phyloP scores from a whole-genome alignment of 2,888 invertebrate genomes.

The Acrobasis repandana region DNA sequence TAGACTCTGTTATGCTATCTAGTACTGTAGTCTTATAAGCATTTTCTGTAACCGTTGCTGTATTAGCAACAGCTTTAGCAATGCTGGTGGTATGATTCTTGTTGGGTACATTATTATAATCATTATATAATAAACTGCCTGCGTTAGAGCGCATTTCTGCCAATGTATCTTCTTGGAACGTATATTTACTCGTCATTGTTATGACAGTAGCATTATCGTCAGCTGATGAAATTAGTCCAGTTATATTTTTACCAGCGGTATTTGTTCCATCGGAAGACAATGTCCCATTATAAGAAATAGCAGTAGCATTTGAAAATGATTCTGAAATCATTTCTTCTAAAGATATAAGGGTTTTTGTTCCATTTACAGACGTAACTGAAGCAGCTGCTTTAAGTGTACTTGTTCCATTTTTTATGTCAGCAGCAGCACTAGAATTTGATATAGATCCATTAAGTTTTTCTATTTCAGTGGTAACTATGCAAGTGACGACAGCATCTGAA shows the following conservation, averaged over 20 bases:
- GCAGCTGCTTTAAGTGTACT: neutral
- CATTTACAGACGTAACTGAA: neutral
- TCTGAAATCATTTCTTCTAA: constrained; percentile 8
- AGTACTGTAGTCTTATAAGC: neutral
- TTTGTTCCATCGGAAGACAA: neutral
- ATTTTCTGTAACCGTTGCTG: neutral
- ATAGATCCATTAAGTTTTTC: constrained; percentile 3
- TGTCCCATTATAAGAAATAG: neutral
- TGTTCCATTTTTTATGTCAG: constrained; percentile 5
- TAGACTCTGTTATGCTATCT: constrained; percentile 1
- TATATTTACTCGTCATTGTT: constrained; percentile 1
- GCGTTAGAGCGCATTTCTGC: neutral
- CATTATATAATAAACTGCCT: neutral
- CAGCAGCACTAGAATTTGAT: neutral
- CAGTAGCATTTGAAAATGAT: neutral
- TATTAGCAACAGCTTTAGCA: neutral
- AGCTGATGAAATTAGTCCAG: neutral
- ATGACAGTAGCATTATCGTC: constrained; percentile 5
- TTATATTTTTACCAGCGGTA: neutral
- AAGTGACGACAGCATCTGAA: neutral
- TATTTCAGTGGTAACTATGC: constrained; percentile 1
- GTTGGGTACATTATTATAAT: constrained; percentile 6
- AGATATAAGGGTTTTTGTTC: neutral
- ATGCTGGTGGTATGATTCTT: neutral
- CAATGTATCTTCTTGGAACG: neutral